Evolutionary conservation across 1,140 invertebrate species (phyloP), one percentile per base, ranked within the genome.

Genomic region (Pogonus chalceus): DNA sequence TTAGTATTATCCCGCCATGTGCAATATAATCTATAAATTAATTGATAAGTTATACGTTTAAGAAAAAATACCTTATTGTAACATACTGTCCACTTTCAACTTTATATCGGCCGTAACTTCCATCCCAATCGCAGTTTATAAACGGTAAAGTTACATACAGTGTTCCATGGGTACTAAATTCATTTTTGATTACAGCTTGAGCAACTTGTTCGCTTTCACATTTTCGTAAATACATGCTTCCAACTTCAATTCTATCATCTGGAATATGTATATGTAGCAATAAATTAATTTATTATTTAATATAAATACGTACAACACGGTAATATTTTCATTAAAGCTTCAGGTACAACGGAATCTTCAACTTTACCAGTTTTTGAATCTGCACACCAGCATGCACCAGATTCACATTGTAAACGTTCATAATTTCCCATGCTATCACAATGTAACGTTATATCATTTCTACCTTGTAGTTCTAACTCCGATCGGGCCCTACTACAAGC

Each of bases 321-420:
- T 18, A 82, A 62, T 23, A 66, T 60, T 4, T 58, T 66, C 65
- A 77, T 74, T 23, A 78, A 69, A n/a, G 56, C 62, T 56, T 78
- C 71, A 1, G 72, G 71, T 2, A 82, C 70, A 0, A 77, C 69
- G 2, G 64, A 53, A 0, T 73, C 65, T 12, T 67, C 71, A 0
- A 77, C 67, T 26, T 74, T 69, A 2, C 78, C 79, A 7, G 76
- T 79, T 58, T 61, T 68, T 1, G 72, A 62, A 26, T 79, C 67
- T 1, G 72, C 75, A 62, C 80, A 83, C 78, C 79, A 83, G 61
- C 80, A 83, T 49, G 79, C 65, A 1, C 73, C 78, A 20, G 48
- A 51, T 62, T 80, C 76, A 56, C 80, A 83, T 62, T 83, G 80
- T 23, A 83, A 59, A 3, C 65, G 64, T 58, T 82, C 80, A 58